Evolutionary conservation across 2,888 invertebrate genomes (phyloP).

Genomic region (Osmoderma eremita): DNA sequence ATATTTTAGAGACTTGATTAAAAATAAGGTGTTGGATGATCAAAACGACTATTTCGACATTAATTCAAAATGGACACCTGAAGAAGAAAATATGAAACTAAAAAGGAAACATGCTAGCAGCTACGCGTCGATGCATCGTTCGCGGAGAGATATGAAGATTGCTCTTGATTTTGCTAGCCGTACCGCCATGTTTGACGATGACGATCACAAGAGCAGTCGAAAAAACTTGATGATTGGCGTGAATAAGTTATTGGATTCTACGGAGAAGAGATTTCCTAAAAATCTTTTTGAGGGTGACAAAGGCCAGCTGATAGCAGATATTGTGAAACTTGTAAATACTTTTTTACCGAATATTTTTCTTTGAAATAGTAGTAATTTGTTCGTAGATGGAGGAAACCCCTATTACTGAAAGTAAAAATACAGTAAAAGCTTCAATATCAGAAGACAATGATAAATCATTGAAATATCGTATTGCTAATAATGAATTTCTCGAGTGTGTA

Average conservation of each 20-base stretch:
- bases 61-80: conserved; percentile 83
- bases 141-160: conserved; percentile 58
- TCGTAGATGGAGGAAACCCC: conserved; percentile 24
- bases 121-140: conserved; percentile 48
- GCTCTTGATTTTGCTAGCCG: conserved; percentile 61
- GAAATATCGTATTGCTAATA: conserved; percentile 55
- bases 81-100: conserved; percentile 66
- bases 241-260: conserved; percentile 50
- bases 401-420: conserved; percentile 1
- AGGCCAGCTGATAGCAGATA: conserved; percentile 48
- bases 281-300: conserved; percentile 56
- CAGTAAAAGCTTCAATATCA: neutral
- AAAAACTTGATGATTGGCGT: conserved; percentile 50
- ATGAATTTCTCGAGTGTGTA: conserved; percentile 56
- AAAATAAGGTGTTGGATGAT: conserved; percentile 89
- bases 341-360: neutral
- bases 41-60: conserved; percentile 92
- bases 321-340: conserved; percentile 46
- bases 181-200: conserved; percentile 49
- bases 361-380: neutral
- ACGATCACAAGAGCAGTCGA: conserved; percentile 52
- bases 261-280: conserved; percentile 51
- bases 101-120: conserved; percentile 53
- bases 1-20: conserved; percentile 68
- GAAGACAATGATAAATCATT: conserved; percentile 11